Base-by-base conservation (phyloP, 2,113 vertebrate genomes). In the Dolichallabes microphthalmus region DNA sequence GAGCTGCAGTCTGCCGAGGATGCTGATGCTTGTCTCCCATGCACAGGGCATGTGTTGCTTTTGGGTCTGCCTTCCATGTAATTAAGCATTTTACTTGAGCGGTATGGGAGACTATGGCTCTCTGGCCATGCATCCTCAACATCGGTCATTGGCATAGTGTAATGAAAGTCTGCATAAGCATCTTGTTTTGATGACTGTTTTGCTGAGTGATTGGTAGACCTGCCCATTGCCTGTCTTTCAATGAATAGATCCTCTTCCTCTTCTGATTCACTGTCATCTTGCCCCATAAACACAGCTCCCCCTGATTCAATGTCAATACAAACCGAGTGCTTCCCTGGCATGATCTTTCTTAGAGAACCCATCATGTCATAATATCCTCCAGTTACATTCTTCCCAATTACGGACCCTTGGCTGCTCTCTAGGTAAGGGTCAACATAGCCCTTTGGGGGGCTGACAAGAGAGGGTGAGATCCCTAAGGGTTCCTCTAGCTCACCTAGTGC, bases 401-500 rank as follows among this genome's bases (percentile, higher is more conserved):
- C 12, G 32, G 92, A 91, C 19, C 82, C 86, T 64, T 93, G 91
- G 55, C 80, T 85, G 0, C 88, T 90, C 86, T 94, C 92, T 86
- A 93, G 61, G 86, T 93, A 94, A 9, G 92, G 0, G 74, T 94
- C 92, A 69, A 87, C 80, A 88, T 91, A 94, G 32, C 87, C 91
- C 79, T 91, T 90, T 45, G 88, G 82, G 0, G 90, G 89, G 77
- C 88, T 13, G 71, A 25, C 74, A 0, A 91, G 63, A 2, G 92
- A 92, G 0, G 95, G 94, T 0, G 95, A 94, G 1, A 94, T 89
- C 0, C 95, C 94, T 4, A 96, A 89, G 0, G 97, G 96, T 88
- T 97, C 96, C 1, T 94, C 90, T 10, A 96, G 90, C 19, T 96
- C 95, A 45, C 96, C 95, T 85, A 97, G 92, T n/a, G 91, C 93